Percentiles rank a stretch among this genome's conserved stretches.
phyloP scores from a whole-genome alignment of 2,797 vertebrate species.

The Percopsis omiscomaycus region DNA sequence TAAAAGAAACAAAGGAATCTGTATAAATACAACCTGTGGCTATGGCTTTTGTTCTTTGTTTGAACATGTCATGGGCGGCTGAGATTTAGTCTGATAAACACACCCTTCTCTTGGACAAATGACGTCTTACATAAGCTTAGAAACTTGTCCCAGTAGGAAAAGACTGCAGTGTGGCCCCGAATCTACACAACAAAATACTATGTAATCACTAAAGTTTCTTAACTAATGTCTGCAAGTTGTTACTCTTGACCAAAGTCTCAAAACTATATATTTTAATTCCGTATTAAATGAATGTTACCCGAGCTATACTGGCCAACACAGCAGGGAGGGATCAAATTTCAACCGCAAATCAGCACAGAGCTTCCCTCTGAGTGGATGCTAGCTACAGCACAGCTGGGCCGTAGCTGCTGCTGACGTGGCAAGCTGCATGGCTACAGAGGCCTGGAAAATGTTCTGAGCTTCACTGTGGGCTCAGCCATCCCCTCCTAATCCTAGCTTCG shows the following conservation, averaged over 20 bases:
- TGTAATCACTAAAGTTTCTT: not conserved
- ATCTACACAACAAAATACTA: not conserved
- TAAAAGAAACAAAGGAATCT: constrained; percentile 1
- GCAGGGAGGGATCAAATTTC: constrained; percentile 41
- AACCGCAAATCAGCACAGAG: constrained; percentile 14
- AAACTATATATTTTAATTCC: too few relatives aligned
- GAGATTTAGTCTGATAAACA: constrained; percentile 26
- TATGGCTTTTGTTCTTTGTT: constrained; percentile 24
- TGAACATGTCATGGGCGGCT: constrained; percentile 17
- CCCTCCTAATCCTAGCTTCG: constrained; percentile 2
- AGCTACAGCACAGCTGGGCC: constrained; percentile 28
- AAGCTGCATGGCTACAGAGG: constrained; percentile 48
- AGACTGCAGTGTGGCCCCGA: not conserved
- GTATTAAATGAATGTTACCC: not conserved
- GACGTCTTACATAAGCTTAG: too few relatives aligned
- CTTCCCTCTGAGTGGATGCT: constrained; percentile 24
- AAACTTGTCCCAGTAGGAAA: not conserved
- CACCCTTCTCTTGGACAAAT: constrained; percentile 12
- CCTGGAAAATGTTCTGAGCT: constrained; percentile 23
- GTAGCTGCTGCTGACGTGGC: constrained; percentile 65
- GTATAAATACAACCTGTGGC: constrained; percentile 27
- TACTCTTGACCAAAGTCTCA: constrained; percentile 4
- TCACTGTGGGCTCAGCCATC: constrained; percentile 39
- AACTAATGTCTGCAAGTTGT: not conserved
- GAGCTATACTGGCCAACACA: not conserved